These are phyloP conservation scores for Pygathrix nemaeus DNA, from an alignment of 2,113 vertebrate species.

Conservation along the genomic window DNA sequence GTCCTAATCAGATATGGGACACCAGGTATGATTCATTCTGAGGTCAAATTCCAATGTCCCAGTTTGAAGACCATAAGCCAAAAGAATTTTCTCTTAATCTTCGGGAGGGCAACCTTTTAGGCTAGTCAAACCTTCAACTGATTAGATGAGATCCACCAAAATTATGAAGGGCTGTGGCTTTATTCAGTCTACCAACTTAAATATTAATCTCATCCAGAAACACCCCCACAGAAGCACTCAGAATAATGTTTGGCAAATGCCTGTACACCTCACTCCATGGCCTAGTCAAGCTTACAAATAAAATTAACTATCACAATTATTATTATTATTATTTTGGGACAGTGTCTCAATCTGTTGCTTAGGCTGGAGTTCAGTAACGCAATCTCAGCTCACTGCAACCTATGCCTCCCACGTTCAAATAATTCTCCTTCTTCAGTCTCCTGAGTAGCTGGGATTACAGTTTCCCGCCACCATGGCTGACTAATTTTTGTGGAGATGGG, in stretches of 20 bases:
- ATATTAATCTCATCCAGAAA: not conserved
- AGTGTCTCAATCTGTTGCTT: no score
- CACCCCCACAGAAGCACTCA: not conserved
- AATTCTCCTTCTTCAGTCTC: no score
- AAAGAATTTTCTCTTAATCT: not conserved
- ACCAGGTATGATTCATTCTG: not conserved
- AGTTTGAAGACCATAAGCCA: not conserved
- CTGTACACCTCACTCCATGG: not conserved
- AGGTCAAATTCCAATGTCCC: not conserved
- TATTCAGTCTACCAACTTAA: not conserved
- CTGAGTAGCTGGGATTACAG: no score
- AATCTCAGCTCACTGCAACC: no score
- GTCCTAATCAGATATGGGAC: not conserved
- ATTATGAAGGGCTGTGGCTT: not conserved
- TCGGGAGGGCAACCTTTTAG: not conserved
- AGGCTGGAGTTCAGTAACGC: no score
- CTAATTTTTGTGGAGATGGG: no score
- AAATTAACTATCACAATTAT: not conserved
- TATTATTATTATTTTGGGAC: no score
- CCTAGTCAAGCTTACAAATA: not conserved
- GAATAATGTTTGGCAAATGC: not conserved
- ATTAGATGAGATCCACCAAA: not conserved
- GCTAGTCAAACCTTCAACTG: not conserved
- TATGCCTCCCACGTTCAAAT: rapidly evolving
- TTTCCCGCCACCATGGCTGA: rapidly evolving